These are phyloP conservation scores for Oreochromis tanganicae DNA, from an alignment of 2,113 vertebrate species.

Conservation along the genomic window DNA sequence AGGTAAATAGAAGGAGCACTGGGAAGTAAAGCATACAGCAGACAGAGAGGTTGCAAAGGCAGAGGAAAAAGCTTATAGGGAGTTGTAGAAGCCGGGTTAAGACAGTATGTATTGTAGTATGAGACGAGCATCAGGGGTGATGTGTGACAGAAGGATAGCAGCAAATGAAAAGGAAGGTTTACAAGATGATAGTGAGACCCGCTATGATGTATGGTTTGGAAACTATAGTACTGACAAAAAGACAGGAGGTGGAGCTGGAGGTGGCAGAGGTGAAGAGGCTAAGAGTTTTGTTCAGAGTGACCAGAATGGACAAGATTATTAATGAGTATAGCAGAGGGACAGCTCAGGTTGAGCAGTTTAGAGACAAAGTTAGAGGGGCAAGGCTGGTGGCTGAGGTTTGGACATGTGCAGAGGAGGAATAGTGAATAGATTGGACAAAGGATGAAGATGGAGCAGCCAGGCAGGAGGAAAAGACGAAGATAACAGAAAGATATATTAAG, in stretches of 20 bases:
- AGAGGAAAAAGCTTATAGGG: fast-evolving
- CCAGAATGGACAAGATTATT: background rate
- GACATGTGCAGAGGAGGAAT: background rate
- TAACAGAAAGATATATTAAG: fast-evolving
- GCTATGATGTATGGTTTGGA: background rate
- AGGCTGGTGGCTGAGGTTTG: background rate
- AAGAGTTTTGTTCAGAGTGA: background rate
- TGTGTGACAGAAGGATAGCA: background rate
- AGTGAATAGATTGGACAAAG: background rate
- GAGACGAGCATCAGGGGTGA: background rate
- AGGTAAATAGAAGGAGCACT: background rate
- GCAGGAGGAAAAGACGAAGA: background rate
- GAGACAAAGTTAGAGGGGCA: background rate
- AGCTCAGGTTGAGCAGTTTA: background rate
- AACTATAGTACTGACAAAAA: background rate
- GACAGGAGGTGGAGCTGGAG: background rate
- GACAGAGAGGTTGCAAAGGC: background rate
- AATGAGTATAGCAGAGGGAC: fast-evolving
- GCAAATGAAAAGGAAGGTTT: too few relatives aligned
- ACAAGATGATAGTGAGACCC: background rate
- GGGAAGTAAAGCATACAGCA: background rate
- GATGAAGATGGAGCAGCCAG: background rate
- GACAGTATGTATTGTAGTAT: background rate
- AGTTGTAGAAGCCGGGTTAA: background rate
- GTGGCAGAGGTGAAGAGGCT: background rate